phyloP scores from a whole-genome alignment of 2,113 vertebrate genomes.

The Aix galericulata region DNA sequence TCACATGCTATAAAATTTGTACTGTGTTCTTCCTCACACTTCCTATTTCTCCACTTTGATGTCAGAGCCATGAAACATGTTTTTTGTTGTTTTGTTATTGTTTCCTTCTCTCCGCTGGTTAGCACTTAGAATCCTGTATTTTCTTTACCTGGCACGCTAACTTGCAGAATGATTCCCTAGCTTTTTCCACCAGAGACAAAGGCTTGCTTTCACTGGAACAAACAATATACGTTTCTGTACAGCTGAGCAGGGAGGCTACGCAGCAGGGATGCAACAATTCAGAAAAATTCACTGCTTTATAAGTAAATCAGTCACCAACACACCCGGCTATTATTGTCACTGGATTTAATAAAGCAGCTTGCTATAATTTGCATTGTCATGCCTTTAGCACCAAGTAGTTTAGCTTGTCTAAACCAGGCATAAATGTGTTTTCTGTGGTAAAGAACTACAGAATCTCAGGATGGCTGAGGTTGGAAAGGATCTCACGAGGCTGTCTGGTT shows the following conservation, averaged over 20 bases:
- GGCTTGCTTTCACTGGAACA: background rate
- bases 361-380: background rate
- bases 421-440: background rate
- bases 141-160: background rate
- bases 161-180: background rate
- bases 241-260: background rate
- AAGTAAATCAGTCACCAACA: background rate
- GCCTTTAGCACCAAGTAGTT: background rate
- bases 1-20: background rate
- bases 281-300: background rate
- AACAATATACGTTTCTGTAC: background rate
- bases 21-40: conserved; percentile 27
- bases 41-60: background rate
- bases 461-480: background rate
- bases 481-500: background rate
- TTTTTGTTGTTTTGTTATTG: background rate
- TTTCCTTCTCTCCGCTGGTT: background rate
- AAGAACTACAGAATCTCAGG: background rate
- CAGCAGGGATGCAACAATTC: background rate
- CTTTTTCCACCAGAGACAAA: background rate
- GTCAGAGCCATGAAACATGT: background rate
- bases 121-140: background rate
- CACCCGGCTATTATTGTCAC: background rate
- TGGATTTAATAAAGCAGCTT: conserved; percentile 31
- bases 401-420: background rate